These are phyloP conservation scores for Callipepla squamata DNA, from an alignment of 2,113 vertebrate genomes.

Conservation along the genomic window DNA sequence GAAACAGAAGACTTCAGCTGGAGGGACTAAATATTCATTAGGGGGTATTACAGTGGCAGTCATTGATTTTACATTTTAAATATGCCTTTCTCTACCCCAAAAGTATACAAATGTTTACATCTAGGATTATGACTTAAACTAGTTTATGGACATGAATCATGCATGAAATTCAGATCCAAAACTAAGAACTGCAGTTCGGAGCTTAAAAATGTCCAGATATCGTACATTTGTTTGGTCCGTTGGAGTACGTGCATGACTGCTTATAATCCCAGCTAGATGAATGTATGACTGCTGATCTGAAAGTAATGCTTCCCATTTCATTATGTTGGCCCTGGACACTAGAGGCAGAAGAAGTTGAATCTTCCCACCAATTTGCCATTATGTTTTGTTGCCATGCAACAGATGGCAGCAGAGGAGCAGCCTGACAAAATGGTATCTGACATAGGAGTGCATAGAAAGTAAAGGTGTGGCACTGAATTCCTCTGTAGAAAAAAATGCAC, in stretches of 20 bases:
- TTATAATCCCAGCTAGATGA: background rate
- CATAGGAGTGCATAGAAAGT: no score
- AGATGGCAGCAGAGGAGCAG: no score
- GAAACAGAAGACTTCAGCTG: background rate
- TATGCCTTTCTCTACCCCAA: background rate
- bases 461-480: no score
- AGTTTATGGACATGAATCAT: background rate
- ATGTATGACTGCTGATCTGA: background rate
- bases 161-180: background rate
- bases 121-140: background rate
- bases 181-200: background rate
- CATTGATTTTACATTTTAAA: background rate
- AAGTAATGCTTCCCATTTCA: no score
- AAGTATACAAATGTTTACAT: background rate
- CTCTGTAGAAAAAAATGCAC: no score
- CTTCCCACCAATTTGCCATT: no score
- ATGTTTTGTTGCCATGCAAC: no score
- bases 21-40: background rate
- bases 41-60: background rate
- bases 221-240: background rate
- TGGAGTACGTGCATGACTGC: fast-evolving
- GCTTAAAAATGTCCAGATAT: fast-evolving
- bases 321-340: no score
- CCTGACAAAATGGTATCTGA: no score
- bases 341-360: no score